These are phyloP conservation scores for Aphrocallistes beatrix DNA, from an alignment of 37 sponge, comb jelly and placozoan species.

Conservation along the genomic window DNA sequence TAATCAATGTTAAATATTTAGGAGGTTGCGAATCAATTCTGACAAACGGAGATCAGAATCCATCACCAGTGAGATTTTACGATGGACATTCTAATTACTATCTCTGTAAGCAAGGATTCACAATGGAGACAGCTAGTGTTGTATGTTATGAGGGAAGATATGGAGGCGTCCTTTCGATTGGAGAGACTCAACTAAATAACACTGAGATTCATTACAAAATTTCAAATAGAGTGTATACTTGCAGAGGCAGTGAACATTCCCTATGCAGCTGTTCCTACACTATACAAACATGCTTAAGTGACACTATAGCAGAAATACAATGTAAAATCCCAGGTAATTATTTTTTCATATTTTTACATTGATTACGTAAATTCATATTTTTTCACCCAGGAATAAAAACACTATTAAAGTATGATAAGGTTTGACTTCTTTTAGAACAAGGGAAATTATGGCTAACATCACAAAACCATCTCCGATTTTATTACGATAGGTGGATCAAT, in stretches of 20 bases:
- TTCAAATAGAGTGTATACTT: background rate
- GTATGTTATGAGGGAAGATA: background rate
- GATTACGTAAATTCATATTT: background rate
- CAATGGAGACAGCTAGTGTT: background rate
- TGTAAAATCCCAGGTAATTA: background rate
- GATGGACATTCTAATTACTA: background rate
- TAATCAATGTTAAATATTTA: background rate
- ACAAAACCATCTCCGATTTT: no score
- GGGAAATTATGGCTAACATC: no score
- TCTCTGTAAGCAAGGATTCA: background rate
- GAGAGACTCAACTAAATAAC: background rate
- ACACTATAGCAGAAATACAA: background rate
- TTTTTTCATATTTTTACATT: background rate
- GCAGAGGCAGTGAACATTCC: background rate
- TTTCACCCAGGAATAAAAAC: no score
- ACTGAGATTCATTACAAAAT: background rate
- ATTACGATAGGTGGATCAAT: background rate
- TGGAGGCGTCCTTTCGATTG: background rate
- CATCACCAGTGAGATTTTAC: background rate
- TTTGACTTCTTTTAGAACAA: no score
- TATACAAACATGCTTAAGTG: background rate
- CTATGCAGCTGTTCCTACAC: background rate
- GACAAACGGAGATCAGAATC: background rate
- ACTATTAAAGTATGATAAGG: no score
- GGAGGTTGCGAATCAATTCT: background rate